phyloP scores from a whole-genome alignment of 2,113 vertebrate species.

The Hippolais icterina region DNA sequence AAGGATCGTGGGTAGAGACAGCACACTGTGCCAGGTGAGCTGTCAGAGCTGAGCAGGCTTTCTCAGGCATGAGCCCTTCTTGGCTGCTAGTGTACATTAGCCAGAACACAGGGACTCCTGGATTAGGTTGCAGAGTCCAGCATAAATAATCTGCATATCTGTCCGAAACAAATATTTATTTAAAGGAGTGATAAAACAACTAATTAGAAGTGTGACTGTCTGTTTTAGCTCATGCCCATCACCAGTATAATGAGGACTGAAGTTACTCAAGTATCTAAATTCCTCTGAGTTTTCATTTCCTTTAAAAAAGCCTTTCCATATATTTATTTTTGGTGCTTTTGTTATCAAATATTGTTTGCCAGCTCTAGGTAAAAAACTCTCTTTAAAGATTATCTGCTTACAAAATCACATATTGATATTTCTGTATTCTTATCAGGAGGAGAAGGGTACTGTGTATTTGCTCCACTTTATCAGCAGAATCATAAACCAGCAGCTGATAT shows the following conservation, averaged over 20 bases:
- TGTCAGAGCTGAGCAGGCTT: background rate
- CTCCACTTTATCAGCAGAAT: background rate
- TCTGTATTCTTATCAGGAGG: background rate
- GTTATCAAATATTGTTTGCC: background rate
- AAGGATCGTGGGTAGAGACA: accelerated
- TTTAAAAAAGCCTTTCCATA: background rate
- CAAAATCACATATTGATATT: background rate
- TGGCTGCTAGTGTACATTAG: background rate
- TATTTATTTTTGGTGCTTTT: background rate
- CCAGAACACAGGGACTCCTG: background rate
- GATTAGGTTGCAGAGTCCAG: background rate
- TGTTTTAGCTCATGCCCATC: background rate
- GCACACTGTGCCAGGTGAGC: background rate
- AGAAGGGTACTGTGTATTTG: background rate
- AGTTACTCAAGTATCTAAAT: background rate
- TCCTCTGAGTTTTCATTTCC: background rate
- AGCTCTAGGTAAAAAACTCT: background rate
- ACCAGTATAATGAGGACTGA: background rate
- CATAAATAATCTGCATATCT: background rate
- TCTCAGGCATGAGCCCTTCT: background rate
- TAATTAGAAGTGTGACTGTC: background rate
- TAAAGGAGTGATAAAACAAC: background rate
- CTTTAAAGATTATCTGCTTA: conserved; percentile 4
- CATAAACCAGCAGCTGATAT: background rate
- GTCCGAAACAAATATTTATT: background rate